A percentile compares a stretch with the other conserved stretches of the same genome.
Conservation (phyloP, 1,140 invertebrate species). For the Solenopsis invicta region DNA sequence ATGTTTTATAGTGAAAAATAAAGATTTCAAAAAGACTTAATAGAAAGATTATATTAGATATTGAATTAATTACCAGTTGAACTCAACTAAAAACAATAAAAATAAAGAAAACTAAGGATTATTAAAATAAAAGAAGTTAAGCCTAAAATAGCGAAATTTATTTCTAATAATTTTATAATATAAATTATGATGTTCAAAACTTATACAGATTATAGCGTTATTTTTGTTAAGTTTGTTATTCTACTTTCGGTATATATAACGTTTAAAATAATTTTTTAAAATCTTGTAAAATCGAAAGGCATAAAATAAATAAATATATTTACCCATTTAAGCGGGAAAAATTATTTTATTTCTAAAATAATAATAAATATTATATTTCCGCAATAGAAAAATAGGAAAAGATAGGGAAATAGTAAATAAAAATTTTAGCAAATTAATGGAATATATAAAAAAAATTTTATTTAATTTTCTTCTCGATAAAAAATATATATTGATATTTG, state of each 20-base stretch:
- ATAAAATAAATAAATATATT: neutral
- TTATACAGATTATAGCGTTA: neutral
- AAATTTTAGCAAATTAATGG: neutral
- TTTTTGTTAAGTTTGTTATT: neutral
- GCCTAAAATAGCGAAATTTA: neutral
- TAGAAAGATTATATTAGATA: neutral
- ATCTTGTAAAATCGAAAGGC: neutral
- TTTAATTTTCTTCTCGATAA: conserved; percentile 64
- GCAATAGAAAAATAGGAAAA: neutral
- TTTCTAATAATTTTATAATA: neutral
- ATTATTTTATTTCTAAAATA: neutral
- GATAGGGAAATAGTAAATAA: neutral
- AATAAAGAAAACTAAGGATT: neutral
- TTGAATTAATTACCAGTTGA: neutral
- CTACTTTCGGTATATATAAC: neutral
- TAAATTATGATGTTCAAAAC: neutral
- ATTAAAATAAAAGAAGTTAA: neutral
- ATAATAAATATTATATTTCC: neutral
- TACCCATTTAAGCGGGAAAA: neutral
- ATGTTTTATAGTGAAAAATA: neutral
- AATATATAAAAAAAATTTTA: conserved; percentile 67
- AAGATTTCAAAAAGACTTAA: neutral
- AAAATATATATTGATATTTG: conserved; percentile 60
- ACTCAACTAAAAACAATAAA: neutral
- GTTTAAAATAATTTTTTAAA: neutral